phyloP scores from a whole-genome alignment of 2,113 vertebrate species.

The Leptocoma aspasia region DNA sequence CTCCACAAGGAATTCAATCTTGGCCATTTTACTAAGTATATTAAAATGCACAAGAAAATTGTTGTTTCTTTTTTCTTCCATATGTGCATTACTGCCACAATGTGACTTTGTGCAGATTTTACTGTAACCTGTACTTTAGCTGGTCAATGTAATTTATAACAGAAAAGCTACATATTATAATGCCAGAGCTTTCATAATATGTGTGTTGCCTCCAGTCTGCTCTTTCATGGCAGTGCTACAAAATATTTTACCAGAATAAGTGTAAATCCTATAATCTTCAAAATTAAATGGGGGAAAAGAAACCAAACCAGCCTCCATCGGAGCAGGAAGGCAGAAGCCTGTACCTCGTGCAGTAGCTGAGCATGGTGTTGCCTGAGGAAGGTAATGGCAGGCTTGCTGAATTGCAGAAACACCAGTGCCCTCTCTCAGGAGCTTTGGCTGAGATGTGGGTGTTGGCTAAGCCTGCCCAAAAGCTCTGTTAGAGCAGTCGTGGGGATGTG shows the following conservation, averaged over 20 bases:
- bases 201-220: background rate
- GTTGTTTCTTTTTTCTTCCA: background rate
- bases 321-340: background rate
- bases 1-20: constrained; percentile 14
- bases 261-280: constrained; percentile 50
- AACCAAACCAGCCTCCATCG: background rate
- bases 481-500: background rate
- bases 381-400: background rate
- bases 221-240: background rate
- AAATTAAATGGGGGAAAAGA: background rate
- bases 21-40: background rate
- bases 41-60: background rate
- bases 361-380: background rate
- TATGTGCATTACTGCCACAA: background rate
- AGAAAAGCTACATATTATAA: constrained; percentile 23
- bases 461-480: background rate
- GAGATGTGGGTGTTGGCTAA: background rate
- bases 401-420: background rate
- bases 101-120: background rate
- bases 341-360: background rate
- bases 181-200: background rate
- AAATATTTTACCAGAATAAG: constrained; percentile 10
- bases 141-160: constrained; percentile 38
- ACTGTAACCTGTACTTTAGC: constrained; percentile 54
- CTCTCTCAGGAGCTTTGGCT: background rate